Percentiles rank a stretch among this genome's conserved stretches.
Evolutionary conservation across 2,113 vertebrate species (phyloP).

Genomic region (Seriola quinqueradiata): DNA sequence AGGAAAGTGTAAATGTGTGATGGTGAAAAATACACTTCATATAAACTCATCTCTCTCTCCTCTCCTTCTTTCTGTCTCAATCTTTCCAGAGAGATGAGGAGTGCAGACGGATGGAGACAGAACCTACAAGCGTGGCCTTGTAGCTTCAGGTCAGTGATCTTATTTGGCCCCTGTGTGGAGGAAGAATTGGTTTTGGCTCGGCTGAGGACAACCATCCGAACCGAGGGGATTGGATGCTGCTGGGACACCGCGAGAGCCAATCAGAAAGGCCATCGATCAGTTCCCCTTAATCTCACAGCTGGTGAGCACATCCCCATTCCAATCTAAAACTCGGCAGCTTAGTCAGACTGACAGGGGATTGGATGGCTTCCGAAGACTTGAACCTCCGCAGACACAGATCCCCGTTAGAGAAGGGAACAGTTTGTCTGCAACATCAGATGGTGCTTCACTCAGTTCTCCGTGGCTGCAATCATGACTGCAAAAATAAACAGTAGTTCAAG

Average conservation of each 20-base stretch:
- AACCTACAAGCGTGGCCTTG: slow-evolving; percentile 60
- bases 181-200: slow-evolving; percentile 78
- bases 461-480: neutral
- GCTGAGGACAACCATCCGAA: slow-evolving; percentile 62
- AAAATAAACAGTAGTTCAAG: slow-evolving; percentile 14
- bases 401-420: slow-evolving; percentile 18
- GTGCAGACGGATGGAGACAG: slow-evolving; percentile 51
- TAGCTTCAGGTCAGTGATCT: slow-evolving; percentile 77
- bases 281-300: slow-evolving; percentile 81
- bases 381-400: slow-evolving; percentile 47
- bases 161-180: slow-evolving; percentile 72
- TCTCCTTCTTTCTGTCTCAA: slow-evolving; percentile 16
- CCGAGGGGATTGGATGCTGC: slow-evolving; percentile 74
- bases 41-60: slow-evolving; percentile 7
- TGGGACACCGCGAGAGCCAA: slow-evolving; percentile 70
- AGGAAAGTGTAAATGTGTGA: neutral
- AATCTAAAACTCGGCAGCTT: slow-evolving; percentile 76
- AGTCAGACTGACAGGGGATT: slow-evolving; percentile 64
- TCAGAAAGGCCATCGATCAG: slow-evolving; percentile 81
- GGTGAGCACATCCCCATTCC: slow-evolving; percentile 77
- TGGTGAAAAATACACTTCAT: slow-evolving; percentile 11
- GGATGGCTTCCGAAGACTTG: slow-evolving; percentile 56
- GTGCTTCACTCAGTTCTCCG: slow-evolving; percentile 13
- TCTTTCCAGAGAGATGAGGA: slow-evolving; percentile 29
- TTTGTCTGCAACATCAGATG: slow-evolving; percentile 23